phyloP scores from a whole-genome alignment of 2,797 vertebrate genomes.

The Thaleichthys pacificus region DNA sequence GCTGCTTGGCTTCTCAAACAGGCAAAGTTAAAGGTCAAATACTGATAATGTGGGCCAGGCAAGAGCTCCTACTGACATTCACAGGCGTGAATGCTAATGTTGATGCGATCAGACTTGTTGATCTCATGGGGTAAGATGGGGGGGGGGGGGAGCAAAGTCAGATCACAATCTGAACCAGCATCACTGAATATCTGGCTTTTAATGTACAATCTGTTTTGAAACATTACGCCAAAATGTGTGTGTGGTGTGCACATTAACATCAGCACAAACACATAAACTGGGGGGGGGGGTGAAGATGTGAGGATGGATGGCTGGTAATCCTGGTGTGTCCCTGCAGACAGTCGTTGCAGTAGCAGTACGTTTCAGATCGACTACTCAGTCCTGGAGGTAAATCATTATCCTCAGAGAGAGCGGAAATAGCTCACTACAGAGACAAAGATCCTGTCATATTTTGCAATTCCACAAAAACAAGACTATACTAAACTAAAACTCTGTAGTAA shows the following conservation, averaged over 20 bases:
- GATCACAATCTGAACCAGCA: conserved; percentile 21
- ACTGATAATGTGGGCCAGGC: conserved; percentile 67
- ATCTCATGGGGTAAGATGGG: conserved; percentile 18
- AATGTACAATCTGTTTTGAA: background rate
- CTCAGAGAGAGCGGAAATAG: too few species aligned
- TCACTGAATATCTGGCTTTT: background rate
- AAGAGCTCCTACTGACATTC: conserved; percentile 41
- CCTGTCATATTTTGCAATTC: too few species aligned
- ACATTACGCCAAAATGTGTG: background rate
- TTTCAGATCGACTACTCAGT: too few species aligned
- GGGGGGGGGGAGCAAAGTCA: conserved; percentile 16
- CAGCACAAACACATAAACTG: conserved; percentile 57
- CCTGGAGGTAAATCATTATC: too few species aligned
- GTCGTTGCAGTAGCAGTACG: too few species aligned
- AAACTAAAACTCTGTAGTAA: too few species aligned
- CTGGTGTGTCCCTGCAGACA: too few species aligned
- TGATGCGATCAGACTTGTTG: conserved; percentile 56
- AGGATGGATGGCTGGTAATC: background rate
- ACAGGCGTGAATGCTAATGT: conserved; percentile 62
- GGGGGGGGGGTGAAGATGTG: background rate
- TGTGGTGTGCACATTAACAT: conserved; percentile 54
- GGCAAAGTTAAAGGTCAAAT: conserved; percentile 72
- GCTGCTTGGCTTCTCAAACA: conserved; percentile 67
- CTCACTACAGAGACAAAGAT: too few species aligned
- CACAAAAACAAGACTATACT: too few species aligned